Base-by-base conservation (phyloP, 2,888 invertebrate genomes). In the Halocaridina rubra region DNA sequence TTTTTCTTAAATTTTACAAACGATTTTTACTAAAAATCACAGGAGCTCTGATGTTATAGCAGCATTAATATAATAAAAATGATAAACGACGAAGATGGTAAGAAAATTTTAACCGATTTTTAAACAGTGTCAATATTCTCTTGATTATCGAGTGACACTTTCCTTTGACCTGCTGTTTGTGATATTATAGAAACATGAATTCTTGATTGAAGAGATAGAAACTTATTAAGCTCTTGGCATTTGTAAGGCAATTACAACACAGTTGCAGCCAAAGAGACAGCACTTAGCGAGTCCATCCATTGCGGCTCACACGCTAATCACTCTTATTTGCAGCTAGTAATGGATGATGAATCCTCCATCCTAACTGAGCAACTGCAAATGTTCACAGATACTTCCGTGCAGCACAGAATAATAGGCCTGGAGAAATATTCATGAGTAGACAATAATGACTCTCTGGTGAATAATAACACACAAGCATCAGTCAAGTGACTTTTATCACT, bases 151-250 rank as follows among this genome's bases (percentile, higher is more conserved):
- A 72, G 77, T 82, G 76, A 72, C 82, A 84, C 61, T 78, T 69
- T 78, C 71, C 59, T 78, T n/a, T 61, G 78, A 78, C 82, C 76
- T 33, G 64, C 57, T 46, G 71, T 78, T 64, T 72, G 59, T 78
- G 72, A 64, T 72, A 84, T 72, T 64, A 76, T 32, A 69, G 76
- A 64, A 72, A 77, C 71, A 84, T 30, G 22, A 84, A 84, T 77
- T 72, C 82, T 78, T 78, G 82, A 84, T 78, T 84, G 76, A 77
- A 81, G 72, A 84, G 77, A 84, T 61, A 59, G 78, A 82, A 78
- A 81, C 80, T 81, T 74, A 71, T 76, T 81, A 84, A 84, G 82
- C 82, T 84, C 82, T 84, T 84, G 82, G 82, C 82, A 84, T 84
- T 84, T 84, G 82, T 84, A 84, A 84, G 82, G 82, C 82, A 84